Evolutionary conservation across 2,113 vertebrate species (phyloP).

Genomic region (Bucco capensis): DNA sequence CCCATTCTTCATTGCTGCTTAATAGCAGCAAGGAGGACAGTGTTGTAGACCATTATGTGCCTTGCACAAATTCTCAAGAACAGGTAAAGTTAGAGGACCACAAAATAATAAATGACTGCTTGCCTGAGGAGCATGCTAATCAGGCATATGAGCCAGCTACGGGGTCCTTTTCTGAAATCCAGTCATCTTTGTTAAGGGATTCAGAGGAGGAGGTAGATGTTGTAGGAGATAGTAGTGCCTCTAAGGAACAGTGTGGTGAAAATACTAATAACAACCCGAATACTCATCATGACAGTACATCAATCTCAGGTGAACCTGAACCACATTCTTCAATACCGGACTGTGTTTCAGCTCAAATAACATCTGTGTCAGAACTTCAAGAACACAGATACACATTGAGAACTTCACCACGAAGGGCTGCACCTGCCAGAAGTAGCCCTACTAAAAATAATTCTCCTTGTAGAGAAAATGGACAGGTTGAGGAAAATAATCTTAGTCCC

Average conservation of each 20-base stretch:
- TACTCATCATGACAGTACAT: slow-evolving; percentile 67
- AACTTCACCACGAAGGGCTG: slow-evolving; percentile 89
- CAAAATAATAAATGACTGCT: slow-evolving; percentile 74
- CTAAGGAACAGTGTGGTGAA: slow-evolving; percentile 79
- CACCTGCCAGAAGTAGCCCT: slow-evolving; percentile 79
- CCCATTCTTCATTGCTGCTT: slow-evolving; percentile 75
- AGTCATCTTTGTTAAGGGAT: slow-evolving; percentile 84
- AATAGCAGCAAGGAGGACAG: slow-evolving; percentile 83
- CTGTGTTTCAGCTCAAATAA: slow-evolving; percentile 73
- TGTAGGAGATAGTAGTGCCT: slow-evolving; percentile 84
- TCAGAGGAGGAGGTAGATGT: slow-evolving; percentile 91
- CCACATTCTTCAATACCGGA: slow-evolving; percentile 75
- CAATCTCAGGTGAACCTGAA: slow-evolving; percentile 84
- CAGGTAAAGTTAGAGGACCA: slow-evolving; percentile 80
- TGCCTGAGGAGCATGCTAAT: slow-evolving; percentile 64
- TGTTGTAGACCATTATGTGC: slow-evolving; percentile 88
- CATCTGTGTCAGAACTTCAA: slow-evolving; percentile 86
- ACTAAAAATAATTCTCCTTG: slow-evolving; percentile 85
- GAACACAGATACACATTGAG: slow-evolving; percentile 95
- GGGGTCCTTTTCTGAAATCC: slow-evolving; percentile 78
- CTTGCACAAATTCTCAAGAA: slow-evolving; percentile 90
- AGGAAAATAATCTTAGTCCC: slow-evolving; percentile 79
- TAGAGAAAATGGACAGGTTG: slow-evolving; percentile 85
- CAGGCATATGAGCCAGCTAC: slow-evolving; percentile 72
- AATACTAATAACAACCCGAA: slow-evolving; percentile 69